Percentiles rank a stretch among this genome's conserved stretches.
These are phyloP conservation scores for Hesperophylax magnus DNA, from an alignment of 1,140 invertebrate species.

Conservation along the genomic window DNA sequence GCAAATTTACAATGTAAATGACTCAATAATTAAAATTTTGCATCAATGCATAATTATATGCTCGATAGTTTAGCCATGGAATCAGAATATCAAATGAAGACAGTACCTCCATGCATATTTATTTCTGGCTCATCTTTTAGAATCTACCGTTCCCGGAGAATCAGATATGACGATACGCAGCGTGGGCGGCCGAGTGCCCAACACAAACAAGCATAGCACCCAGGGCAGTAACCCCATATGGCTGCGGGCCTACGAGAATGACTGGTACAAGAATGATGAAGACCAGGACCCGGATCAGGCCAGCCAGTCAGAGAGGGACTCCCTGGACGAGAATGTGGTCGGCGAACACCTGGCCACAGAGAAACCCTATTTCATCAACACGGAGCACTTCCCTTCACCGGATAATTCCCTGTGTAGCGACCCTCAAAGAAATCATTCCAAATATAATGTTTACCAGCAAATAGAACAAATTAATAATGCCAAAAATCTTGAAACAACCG, in stretches of 20 bases:
- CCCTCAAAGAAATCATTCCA: constrained; percentile 71
- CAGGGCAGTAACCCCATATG: constrained; percentile 96
- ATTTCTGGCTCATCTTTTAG: constrained; percentile 59
- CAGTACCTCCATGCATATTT: no score
- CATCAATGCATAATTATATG: no score
- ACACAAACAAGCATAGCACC: constrained; percentile 94
- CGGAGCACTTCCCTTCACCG: constrained; percentile 69
- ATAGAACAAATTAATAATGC: constrained; percentile 76
- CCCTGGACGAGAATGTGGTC: constrained; percentile 89
- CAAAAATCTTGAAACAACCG: constrained; percentile 89
- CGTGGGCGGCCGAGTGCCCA: constrained; percentile 84
- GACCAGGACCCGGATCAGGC: constrained; percentile 80
- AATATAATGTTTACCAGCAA: constrained; percentile 77
- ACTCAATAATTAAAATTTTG: no score
- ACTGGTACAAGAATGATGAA: constrained; percentile 93
- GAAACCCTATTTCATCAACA: constrained; percentile 72
- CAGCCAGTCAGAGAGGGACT: constrained; percentile 82
- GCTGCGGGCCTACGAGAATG: constrained; percentile 94
- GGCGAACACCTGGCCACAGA: constrained; percentile 72
- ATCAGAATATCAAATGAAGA: no score
- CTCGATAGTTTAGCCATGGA: no score
- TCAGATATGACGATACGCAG: constrained; percentile 81
- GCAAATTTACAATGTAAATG: no score
- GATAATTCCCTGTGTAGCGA: constrained; percentile 66
- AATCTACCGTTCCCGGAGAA: constrained; percentile 72